Conservation (phyloP, 2,888 invertebrate species). For the Nasonia oneida region DNA sequence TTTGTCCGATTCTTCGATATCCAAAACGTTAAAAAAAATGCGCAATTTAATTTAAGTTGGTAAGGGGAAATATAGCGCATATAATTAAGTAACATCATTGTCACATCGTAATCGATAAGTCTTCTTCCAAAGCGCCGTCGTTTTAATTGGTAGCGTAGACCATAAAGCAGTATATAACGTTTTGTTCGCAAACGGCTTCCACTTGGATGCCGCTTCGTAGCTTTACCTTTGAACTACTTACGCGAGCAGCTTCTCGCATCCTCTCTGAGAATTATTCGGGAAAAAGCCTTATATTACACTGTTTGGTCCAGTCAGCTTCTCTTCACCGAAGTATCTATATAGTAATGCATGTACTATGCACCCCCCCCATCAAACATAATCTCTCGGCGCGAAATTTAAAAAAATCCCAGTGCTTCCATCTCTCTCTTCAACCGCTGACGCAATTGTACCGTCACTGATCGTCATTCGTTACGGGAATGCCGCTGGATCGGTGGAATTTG, state of each 20-base stretch:
- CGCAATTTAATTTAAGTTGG: too few species aligned
- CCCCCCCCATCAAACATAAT: neutral
- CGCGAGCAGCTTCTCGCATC: neutral
- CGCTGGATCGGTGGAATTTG: neutral
- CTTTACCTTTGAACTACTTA: neutral
- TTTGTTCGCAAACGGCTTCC: constrained; percentile 1
- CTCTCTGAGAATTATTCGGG: neutral
- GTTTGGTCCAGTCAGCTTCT: neutral
- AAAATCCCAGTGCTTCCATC: neutral
- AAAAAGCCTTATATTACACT: neutral
- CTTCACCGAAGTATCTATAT: neutral
- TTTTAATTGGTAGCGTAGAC: neutral
- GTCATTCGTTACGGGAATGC: neutral
- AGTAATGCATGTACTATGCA: neutral
- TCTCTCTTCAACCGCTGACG: neutral
- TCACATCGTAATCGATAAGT: too few species aligned
- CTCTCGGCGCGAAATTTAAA: constrained; percentile 33
- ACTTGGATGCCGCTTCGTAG: neutral
- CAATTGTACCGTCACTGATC: neutral
- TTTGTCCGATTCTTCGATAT: too few species aligned
- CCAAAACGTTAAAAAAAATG: too few species aligned
- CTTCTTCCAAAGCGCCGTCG: neutral
- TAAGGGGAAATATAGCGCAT: too few species aligned
- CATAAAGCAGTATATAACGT: neutral
- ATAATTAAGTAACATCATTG: too few species aligned